Conservation (phyloP, 2,888 invertebrate species). For the Mystacides longicornis region DNA sequence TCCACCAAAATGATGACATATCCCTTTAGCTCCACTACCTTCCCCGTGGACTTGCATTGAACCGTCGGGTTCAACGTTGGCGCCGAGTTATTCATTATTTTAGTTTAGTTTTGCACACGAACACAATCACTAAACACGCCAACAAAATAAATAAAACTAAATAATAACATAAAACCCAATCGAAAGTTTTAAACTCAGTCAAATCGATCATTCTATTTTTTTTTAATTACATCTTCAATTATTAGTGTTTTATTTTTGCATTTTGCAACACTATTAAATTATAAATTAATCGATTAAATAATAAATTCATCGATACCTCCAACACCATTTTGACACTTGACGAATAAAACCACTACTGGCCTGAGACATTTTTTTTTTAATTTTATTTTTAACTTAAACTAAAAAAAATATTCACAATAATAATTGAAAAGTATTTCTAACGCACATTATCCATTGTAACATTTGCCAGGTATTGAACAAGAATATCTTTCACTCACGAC, state of each 20-base stretch:
- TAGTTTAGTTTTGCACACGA: conserved; percentile 15
- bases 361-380: conserved; percentile 18
- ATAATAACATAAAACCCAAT: too few relatives aligned
- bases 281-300: background rate
- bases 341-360: conserved; percentile 19
- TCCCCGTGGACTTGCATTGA: conserved; percentile 39
- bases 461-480: too few relatives aligned
- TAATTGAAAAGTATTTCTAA: too few relatives aligned
- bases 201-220: background rate
- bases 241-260: background rate
- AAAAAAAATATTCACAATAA: background rate
- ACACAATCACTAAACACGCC: background rate
- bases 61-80: conserved; percentile 45
- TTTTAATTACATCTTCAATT: background rate
- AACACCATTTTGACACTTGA: conserved; percentile 17
- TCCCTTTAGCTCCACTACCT: conserved; percentile 83
- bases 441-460: too few relatives aligned
- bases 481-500: too few relatives aligned
- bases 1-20: conserved; percentile 93
- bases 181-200: too few relatives aligned
- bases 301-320: conserved; percentile 17
- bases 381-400: too few relatives aligned
- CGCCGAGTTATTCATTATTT: conserved; percentile 35
- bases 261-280: background rate
- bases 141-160: background rate